Base-by-base conservation (phyloP, 2,888 invertebrate genomes). In the Lissocephala sabroskyi region DNA sequence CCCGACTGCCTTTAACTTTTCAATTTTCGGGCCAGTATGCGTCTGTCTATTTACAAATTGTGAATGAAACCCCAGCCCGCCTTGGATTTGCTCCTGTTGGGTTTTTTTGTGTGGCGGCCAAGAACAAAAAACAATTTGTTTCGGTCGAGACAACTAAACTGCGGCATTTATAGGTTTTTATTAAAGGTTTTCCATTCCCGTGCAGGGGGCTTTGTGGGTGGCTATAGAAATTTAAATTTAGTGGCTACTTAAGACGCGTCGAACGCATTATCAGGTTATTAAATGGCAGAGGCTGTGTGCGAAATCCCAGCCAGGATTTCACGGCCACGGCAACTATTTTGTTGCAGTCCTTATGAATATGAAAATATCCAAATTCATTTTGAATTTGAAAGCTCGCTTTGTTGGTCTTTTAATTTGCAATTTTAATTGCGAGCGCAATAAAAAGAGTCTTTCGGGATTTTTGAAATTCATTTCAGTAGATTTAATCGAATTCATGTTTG, bases 201-300 rank as follows among this genome's bases (percentile, higher is more conserved):
- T n/a, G 13, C 19, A 37, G 18, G 9, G 6, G 19, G 19, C 37
- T 10, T 3, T 11, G 30, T 39, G 36, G 28, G 17, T 17, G 33
- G 26, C 41, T 52, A 53, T 49, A 59, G 54, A 56, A 66, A 62
- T 59, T 73, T 56, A 37, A 68, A 76, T 62, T 76, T 74, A 73
- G 70, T 59, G 62, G 59, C 74, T 49, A 61, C 53, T 73, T 64
- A 61, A 59, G 51, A 37, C 43, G 35, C 64, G 49, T 49, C 51
- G 19, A 17, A 11, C 4, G 37, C 37, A 37, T 37, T 37, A 37
- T 52, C 62, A 61, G 44, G 35, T 56, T 14, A 35, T 17, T 17
- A 5, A 13, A 35, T 23, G 23, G 23, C 23, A 23, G 23, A 23
- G 7, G 23, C n/a, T n/a, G n/a, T n/a, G n/a, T n/a, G n/a, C n/a